These are phyloP conservation scores for Pocota personata DNA, from an alignment of 2,888 invertebrate genomes.

Conservation along the genomic window DNA sequence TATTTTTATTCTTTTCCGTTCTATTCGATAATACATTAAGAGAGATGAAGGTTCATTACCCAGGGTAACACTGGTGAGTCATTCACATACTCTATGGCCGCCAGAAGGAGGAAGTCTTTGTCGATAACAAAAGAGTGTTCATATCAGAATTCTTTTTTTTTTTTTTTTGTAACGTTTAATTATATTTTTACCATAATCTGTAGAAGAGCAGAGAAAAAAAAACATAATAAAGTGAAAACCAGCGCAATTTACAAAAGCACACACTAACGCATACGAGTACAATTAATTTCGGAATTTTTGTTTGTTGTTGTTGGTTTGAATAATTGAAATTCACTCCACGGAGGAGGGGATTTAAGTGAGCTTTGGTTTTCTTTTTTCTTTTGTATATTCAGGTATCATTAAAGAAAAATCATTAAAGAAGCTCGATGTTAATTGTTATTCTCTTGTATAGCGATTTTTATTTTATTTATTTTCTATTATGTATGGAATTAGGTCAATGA, in stretches of 20 bases:
- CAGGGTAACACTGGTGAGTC: slow-evolving; percentile 19
- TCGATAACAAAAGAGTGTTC: slow-evolving; percentile 21
- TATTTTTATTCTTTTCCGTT: not conserved
- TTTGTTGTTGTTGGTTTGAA: not conserved
- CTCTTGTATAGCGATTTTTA: slow-evolving; percentile 2
- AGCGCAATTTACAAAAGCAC: not conserved
- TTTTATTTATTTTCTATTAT: slow-evolving; percentile 17
- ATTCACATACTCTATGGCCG: not conserved
- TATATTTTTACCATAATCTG: slow-evolving; percentile 8
- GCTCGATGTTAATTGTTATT: slow-evolving; percentile 14
- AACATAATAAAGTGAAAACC: not conserved
- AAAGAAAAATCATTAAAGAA: not conserved
- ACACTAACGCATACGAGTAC: not conserved
- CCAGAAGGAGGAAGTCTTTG: slow-evolving; percentile 40
- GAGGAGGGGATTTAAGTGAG: not conserved
- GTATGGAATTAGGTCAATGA: slow-evolving; percentile 27
- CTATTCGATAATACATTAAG: not conserved
- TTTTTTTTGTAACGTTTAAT: not conserved
- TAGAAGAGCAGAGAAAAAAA: not conserved
- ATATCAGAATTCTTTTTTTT: not conserved
- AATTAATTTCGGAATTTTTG: not conserved
- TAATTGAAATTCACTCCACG: not conserved
- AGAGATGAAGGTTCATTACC: slow-evolving; percentile 36
- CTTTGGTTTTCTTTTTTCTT: not conserved
- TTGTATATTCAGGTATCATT: not conserved